Conservation (phyloP, 2,797 vertebrate species). For the Pseudocheirus occidentalis region DNA sequence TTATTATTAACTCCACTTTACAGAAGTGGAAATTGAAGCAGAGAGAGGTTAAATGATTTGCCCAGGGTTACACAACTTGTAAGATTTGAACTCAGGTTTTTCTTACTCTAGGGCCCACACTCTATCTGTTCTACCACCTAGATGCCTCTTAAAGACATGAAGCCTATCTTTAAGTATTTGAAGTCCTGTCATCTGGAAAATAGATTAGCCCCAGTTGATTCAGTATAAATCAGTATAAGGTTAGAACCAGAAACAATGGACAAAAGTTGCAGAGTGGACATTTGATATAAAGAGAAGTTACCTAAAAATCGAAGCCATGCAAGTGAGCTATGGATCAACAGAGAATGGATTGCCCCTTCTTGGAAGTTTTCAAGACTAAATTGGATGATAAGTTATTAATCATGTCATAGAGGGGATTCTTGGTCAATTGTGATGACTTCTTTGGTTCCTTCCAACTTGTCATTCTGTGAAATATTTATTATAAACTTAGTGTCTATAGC, state of each 20-base stretch:
- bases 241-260: neutral
- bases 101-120: neutral
- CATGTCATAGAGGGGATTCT: neutral
- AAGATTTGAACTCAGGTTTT: neutral
- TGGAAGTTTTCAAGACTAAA: neutral
- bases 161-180: neutral
- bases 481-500: neutral
- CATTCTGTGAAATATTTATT: neutral
- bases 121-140: neutral
- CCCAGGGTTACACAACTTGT: neutral
- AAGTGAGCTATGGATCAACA: neutral
- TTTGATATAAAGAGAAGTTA: neutral
- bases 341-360: neutral
- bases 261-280: neutral
- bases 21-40: neutral
- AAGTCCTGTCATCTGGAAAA: neutral
- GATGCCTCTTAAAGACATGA: neutral
- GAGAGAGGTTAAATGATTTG: neutral
- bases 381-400: neutral
- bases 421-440: neutral
- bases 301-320: neutral
- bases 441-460: neutral
- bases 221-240: no score
- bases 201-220: neutral
- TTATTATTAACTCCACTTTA: neutral